Evolutionary conservation across 2,113 vertebrate genomes (phyloP), one percentile per base, ranked within the genome.

Genomic region (Galbula dea): DNA sequence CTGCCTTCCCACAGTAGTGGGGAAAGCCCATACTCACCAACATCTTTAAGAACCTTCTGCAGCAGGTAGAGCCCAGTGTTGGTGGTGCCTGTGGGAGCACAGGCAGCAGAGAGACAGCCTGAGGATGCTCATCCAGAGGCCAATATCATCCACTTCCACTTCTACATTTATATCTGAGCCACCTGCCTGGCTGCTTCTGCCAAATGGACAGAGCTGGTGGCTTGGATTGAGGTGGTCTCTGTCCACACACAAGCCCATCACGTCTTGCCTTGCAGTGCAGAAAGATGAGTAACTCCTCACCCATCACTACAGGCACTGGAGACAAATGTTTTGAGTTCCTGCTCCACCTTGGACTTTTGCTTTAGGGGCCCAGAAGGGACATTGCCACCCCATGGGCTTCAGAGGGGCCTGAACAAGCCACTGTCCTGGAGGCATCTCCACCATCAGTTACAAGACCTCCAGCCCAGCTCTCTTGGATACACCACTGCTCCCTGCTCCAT

Each of bases 31-130:
- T 26, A 24, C 9, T 34, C 22, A 11, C 8, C 36, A 65, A 12
- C 20, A 39, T 4, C 23, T 63, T 41, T 11, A 14, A 36, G 26
- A 43, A 5, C 14, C 37, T 39, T 27, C 62, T 32, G 78, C 29
- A 78, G 51, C n/a, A 39, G n/a, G 45, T 21, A 13, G 55, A 69
- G 55, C 41, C 46, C 3, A 1, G 14, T 4, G 5, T 36, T 27
- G 19, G 24, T 0, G 0, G 46, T 55, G 62, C 58, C 77, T 0
- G 0, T 4, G 17, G 43, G 37, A 51, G 29, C 0, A 3, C 39
- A 37, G 48, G 27, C 48, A 55, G 48, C 1, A 1, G 36, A 1
- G 30, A 34, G 15, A 15, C 51, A 82, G 49, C 61, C 57, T 0
- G 2, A 3, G 10, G 52, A 41, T 20, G 46, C 29, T 61, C 41